Conservation (phyloP, 2,113 vertebrate species). For the Calidris pygmaea region DNA sequence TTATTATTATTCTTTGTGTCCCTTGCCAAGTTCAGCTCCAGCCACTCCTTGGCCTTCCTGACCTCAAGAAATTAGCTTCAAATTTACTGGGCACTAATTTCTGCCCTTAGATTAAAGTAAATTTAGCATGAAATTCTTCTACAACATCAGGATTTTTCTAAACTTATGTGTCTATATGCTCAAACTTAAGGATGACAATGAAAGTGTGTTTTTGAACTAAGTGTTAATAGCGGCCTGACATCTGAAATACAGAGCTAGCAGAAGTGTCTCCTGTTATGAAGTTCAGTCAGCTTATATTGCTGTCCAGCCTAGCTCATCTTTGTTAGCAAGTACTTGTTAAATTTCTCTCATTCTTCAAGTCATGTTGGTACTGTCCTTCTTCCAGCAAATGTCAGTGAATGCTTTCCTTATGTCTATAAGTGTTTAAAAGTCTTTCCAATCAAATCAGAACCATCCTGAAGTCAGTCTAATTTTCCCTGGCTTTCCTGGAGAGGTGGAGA, state of each 20-base stretch:
- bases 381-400: not conserved
- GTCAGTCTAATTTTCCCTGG: not conserved
- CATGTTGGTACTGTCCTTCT: not conserved
- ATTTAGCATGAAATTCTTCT: not conserved
- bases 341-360: not conserved
- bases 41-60: not conserved
- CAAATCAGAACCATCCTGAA: constrained; percentile 3
- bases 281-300: not conserved
- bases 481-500: constrained; percentile 15
- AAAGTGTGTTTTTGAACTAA: not conserved
- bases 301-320: not conserved
- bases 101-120: not conserved
- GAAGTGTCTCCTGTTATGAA: not conserved
- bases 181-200: not conserved
- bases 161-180: not conserved
- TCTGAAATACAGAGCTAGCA: not conserved
- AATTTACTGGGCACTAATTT: not conserved
- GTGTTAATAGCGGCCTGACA: not conserved
- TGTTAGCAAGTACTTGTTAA: not conserved
- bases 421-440: constrained; percentile 16
- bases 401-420: not conserved
- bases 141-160: not conserved
- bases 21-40: not conserved
- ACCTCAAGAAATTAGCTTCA: not conserved
- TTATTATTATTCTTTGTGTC: not conserved